Conservation (phyloP, 2,797 vertebrate species). For the Heliangelus exortis region DNA sequence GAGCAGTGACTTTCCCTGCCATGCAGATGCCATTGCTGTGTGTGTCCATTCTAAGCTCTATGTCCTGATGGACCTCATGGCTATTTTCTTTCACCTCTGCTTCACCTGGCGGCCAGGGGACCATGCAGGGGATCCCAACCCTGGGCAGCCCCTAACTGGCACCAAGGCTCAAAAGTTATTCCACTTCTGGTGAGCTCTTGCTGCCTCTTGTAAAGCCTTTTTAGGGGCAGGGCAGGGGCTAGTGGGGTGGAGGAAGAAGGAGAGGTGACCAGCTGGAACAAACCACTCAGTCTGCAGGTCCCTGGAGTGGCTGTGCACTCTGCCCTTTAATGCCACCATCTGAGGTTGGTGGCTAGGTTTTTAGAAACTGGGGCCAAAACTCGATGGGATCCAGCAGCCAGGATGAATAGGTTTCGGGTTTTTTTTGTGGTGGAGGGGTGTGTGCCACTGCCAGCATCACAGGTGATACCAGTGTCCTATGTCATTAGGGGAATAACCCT, state of each 20-base stretch:
- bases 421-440: not conserved
- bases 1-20: not conserved
- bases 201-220: not conserved
- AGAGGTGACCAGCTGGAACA: not conserved
- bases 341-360: not conserved
- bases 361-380: not conserved
- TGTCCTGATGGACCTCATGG: not conserved
- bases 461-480: not conserved
- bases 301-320: accelerated
- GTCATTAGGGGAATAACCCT: not conserved
- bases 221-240: too few species aligned
- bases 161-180: not conserved
- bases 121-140: not conserved
- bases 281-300: accelerated
- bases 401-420: not conserved
- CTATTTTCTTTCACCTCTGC: not conserved
- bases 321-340: accelerated
- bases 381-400: not conserved
- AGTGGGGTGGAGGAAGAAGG: too few species aligned
- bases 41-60: not conserved
- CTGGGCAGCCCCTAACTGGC: not conserved
- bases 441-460: accelerated
- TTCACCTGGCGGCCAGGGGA: not conserved
- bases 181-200: not conserved
- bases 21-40: not conserved